A percentile compares a stretch with the other conserved stretches of the same genome.
phyloP scores from a whole-genome alignment of 1,140 invertebrate species.

The Bombus difficillimus region DNA sequence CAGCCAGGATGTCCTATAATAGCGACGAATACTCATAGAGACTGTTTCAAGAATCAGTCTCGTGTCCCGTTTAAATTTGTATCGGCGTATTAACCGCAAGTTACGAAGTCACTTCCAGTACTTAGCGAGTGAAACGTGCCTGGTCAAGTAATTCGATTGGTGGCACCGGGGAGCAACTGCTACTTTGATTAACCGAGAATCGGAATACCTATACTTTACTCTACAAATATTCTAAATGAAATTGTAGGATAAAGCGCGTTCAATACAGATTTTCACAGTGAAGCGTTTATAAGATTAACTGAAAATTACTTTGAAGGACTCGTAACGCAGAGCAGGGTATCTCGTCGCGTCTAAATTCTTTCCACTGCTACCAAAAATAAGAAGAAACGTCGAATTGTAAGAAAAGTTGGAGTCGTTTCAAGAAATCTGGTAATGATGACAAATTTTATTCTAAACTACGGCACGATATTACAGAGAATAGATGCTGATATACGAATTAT shows the following conservation, averaged over 20 bases:
- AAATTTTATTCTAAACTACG: neutral
- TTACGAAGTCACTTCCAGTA: constrained; percentile 12
- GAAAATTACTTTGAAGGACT: neutral
- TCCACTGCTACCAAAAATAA: neutral
- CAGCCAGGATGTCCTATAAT: constrained; percentile 19
- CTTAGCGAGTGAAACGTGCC: constrained; percentile 9
- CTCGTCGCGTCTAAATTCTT: neutral
- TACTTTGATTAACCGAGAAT: neutral
- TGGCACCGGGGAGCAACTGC: neutral
- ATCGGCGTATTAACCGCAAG: constrained; percentile 21
- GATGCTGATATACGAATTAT: neutral
- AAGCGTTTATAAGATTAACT: neutral
- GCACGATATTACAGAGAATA: neutral
- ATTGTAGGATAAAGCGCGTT: neutral
- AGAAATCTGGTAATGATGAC: neutral
- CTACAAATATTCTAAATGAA: neutral
- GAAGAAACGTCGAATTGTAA: neutral
- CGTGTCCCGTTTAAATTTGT: constrained; percentile 34
- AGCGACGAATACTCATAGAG: constrained; percentile 31
- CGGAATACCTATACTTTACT: neutral
- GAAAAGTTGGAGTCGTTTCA: neutral
- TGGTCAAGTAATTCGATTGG: constrained; percentile 14
- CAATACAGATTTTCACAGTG: neutral
- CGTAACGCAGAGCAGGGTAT: neutral
- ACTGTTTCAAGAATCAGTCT: constrained; percentile 33